Base-by-base conservation (phyloP, 2,888 invertebrate species). In the Andrena bucephala region DNA sequence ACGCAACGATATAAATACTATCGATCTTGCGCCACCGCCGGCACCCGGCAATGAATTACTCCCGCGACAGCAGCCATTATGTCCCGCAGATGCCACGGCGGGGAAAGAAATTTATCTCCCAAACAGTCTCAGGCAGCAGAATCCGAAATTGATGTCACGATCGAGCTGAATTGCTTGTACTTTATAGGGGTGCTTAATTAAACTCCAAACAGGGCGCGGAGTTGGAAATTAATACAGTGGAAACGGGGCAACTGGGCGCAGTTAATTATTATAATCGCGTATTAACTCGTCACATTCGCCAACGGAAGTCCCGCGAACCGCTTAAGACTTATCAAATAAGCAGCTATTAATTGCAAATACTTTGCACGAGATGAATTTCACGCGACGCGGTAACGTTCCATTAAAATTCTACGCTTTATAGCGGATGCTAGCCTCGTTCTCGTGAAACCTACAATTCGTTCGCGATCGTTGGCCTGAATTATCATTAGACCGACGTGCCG, bases 1-100 rank as follows among this genome's bases (percentile, higher is more conserved):
- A 54, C 24, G 52, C 79, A 54, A 67, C 63, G 57, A 65, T 85
- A 74, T 77, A 85, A 84, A 85, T 84, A 77, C 74, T 48, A 66
- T 72, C 74, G 65, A 66, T 59, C 48, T 62, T 72, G 10, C 36
- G 33, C 33, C 54, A 74, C 36, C 54, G 57, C 16, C 48, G 31
- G n/a, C 59, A 33, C 16, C 24, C 24, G 42, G 48, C 59, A 24
- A 72, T 65, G 54, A 67, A 70, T 83, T 75, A 59, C 60, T 76
- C 42, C 27, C 29, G 29, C 27, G 54, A 42, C 57, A 84, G 27
- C 54, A 70, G 65, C 29, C 50, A 60, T 29, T 63, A 67, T 27
- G 60, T 31, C 65, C 33, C 70, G 5, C 42, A 27, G 16, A 74
- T 13, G 31, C 57, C 42, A 4, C 8, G 7, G n/a, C 36, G 52